A percentile compares a stretch with the other conserved stretches of the same genome.
Conservation (phyloP, 1,140 invertebrate species). For the Triops cancriformis region DNA sequence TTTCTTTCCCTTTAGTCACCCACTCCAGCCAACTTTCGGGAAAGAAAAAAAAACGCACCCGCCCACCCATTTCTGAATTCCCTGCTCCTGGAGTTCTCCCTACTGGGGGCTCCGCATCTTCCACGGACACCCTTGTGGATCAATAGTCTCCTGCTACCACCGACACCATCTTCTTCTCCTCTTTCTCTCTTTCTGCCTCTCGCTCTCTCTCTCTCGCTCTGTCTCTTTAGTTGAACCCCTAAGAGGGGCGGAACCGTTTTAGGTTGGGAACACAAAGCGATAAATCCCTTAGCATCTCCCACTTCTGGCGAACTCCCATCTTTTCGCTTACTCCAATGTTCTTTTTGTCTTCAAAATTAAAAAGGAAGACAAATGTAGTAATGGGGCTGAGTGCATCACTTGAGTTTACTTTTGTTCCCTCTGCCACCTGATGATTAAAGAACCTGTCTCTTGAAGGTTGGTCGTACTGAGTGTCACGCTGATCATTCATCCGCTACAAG, state of each 20-base stretch:
- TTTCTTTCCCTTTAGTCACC: neutral
- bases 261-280: neutral
- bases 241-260: conserved; percentile 8
- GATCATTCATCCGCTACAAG: neutral
- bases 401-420: neutral
- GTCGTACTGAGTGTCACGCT: neutral
- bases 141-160: conserved; percentile 5
- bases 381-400: neutral
- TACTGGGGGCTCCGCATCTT: neutral
- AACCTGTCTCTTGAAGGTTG: neutral
- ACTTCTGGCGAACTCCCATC: conserved; percentile 7
- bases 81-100: neutral
- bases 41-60: neutral
- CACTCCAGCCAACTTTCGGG: neutral
- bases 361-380: neutral
- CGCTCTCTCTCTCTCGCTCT: neutral
- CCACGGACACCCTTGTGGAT: neutral
- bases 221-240: neutral
- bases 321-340: neutral
- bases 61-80: neutral
- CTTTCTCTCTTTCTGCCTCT: neutral
- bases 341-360: neutral
- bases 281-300: neutral
- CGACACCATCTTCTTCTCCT: neutral
- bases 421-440: neutral